phyloP scores from a whole-genome alignment of 1,140 invertebrate genomes.

The Aphelenchoides besseyi region DNA sequence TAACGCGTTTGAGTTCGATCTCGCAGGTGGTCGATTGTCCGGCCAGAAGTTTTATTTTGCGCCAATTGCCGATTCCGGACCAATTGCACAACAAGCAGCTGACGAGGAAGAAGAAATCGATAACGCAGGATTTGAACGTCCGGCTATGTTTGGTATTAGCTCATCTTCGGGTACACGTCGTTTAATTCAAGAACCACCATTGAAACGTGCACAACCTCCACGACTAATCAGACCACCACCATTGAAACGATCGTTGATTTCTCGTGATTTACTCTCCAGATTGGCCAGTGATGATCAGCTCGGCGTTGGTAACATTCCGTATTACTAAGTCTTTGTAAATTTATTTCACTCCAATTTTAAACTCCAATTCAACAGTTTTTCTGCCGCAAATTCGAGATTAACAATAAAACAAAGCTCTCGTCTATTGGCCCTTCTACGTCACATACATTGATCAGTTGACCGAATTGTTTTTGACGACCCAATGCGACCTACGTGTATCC shows the following conservation, averaged over 20 bases:
- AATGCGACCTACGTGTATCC: too few relatives aligned
- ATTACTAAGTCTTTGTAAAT: too few relatives aligned
- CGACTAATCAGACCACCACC: constrained; percentile 7
- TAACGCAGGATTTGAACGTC: constrained; percentile 28
- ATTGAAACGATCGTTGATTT: neutral
- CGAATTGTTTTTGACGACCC: too few relatives aligned
- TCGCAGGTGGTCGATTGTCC: neutral
- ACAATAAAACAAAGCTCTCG: too few relatives aligned
- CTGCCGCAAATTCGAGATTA: too few relatives aligned
- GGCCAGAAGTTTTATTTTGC: too few relatives aligned
- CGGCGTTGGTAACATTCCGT: too few relatives aligned
- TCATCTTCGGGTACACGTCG: constrained; percentile 23
- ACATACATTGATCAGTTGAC: too few relatives aligned
- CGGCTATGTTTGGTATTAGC: constrained; percentile 18
- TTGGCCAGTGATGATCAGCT: neutral
- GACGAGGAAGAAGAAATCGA: constrained; percentile 14
- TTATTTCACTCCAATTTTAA: too few relatives aligned
- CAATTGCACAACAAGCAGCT: neutral
- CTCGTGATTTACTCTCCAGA: neutral
- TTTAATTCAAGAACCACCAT: constrained; percentile 27
- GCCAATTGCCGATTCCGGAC: neutral
- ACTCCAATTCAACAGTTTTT: too few relatives aligned
- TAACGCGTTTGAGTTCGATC: constrained; percentile 10
- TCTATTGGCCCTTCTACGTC: too few relatives aligned
- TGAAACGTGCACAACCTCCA: neutral